Conservation (phyloP, 1,140 invertebrate species). For the Mactra quadrangularis region DNA sequence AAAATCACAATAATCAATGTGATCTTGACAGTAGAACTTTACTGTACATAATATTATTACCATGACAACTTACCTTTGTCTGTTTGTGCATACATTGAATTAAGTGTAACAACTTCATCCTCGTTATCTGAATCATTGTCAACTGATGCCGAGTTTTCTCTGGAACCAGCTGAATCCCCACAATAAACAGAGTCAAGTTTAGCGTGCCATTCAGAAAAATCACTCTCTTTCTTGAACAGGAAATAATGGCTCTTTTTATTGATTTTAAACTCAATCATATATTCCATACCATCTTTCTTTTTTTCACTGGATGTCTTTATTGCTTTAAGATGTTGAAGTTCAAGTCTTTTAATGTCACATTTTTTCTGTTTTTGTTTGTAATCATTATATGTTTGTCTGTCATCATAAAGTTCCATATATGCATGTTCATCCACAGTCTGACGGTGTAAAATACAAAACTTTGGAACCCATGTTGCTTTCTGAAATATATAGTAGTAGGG, state of each 20-base stretch:
- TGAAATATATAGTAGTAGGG: too few relatives aligned
- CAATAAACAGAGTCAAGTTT: not conserved
- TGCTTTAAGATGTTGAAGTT: slow-evolving; percentile 35
- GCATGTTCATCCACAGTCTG: slow-evolving; percentile 14
- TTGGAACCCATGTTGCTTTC: slow-evolving; percentile 43
- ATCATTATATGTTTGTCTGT: slow-evolving; percentile 1
- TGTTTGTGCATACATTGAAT: slow-evolving; percentile 46
- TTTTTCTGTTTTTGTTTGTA: slow-evolving; percentile 30
- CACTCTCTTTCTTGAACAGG: slow-evolving; percentile 13
- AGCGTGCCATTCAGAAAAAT: slow-evolving; percentile 36
- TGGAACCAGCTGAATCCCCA: not conserved
- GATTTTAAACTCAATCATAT: slow-evolving; percentile 40
- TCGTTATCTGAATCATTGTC: slow-evolving; percentile 22
- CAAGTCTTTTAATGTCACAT: slow-evolving; percentile 36
- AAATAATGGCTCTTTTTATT: slow-evolving; percentile 9
- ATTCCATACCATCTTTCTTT: slow-evolving; percentile 12
- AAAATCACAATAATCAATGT: too few relatives aligned
- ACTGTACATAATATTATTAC: too few relatives aligned
- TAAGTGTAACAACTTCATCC: slow-evolving; percentile 50
- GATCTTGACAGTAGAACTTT: too few relatives aligned
- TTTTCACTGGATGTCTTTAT: slow-evolving; percentile 30
- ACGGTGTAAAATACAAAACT: slow-evolving; percentile 29
- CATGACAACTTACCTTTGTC: slow-evolving; percentile 6
- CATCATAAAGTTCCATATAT: slow-evolving; percentile 47
- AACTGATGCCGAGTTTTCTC: slow-evolving; percentile 5